Percentiles rank a stretch among this genome's conserved stretches.
Evolutionary conservation across 2,797 vertebrate species (phyloP).

Genomic region (Sibirionetta formosa): DNA sequence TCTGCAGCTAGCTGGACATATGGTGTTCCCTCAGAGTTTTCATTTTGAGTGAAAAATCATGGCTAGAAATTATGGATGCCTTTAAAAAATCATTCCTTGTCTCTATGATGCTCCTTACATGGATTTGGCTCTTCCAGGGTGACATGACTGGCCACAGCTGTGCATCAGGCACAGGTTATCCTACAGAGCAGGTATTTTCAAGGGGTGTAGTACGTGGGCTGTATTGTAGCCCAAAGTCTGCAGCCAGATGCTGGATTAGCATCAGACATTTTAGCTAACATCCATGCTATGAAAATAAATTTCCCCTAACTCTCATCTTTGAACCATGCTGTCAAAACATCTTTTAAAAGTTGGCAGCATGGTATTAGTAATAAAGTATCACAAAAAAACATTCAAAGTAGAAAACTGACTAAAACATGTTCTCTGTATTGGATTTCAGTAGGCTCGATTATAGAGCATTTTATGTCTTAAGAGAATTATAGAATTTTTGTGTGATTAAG

Average conservation of each 20-base stretch:
- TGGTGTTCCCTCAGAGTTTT: not conserved
- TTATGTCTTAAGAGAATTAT: not conserved
- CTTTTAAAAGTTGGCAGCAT: not conserved
- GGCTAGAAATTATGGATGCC: not conserved
- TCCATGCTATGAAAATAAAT: slow-evolving; percentile 4
- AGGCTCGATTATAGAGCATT: not conserved
- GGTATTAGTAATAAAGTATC: not conserved
- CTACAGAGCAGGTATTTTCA: slow-evolving; percentile 7
- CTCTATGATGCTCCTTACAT: not conserved
- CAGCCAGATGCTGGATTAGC: not conserved
- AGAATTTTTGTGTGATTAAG: not conserved
- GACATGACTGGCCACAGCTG: not conserved
- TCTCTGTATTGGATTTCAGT: not conserved
- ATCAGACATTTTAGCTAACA: not conserved
- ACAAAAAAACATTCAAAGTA: not conserved
- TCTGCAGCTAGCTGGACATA: not conserved
- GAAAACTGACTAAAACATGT: not conserved
- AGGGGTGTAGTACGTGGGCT: not conserved
- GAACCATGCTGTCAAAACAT: not conserved
- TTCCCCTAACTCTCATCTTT: not conserved
- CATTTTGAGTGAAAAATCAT: not conserved
- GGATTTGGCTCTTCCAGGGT: not conserved
- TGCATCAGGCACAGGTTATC: not conserved
- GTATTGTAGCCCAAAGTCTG: not conserved
- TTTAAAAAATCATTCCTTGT: slow-evolving; percentile 37